These are phyloP conservation scores for Cephus cinctus DNA, from an alignment of 1,140 invertebrate genomes.

Conservation along the genomic window DNA sequence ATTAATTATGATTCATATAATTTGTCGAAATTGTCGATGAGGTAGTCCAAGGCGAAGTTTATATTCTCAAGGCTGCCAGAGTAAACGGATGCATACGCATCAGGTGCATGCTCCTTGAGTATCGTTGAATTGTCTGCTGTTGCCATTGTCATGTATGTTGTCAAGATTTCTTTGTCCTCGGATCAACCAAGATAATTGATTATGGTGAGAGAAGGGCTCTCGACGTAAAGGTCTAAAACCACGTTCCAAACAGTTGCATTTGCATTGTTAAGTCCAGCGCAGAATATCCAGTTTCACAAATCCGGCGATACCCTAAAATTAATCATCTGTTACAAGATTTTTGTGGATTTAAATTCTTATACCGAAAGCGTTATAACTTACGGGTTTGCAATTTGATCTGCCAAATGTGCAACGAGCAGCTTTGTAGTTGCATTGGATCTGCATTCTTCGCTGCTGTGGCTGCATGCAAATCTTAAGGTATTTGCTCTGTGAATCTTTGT, in stretches of 20 bases:
- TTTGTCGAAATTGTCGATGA: too few relatives aligned
- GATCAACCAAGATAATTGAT: constrained; percentile 23
- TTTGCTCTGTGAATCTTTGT: constrained; percentile 18
- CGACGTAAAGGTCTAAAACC: constrained; percentile 15
- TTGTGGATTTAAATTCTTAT: too few relatives aligned
- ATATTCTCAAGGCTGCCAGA: too few relatives aligned
- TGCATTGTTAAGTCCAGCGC: constrained; percentile 4
- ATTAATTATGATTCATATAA: too few relatives aligned
- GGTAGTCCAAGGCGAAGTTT: too few relatives aligned
- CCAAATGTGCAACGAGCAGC: constrained; percentile 20
- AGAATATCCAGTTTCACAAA: constrained; percentile 14
- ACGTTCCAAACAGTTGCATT: constrained; percentile 13
- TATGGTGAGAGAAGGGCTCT: too few relatives aligned
- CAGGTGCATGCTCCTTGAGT: constrained; percentile 1
- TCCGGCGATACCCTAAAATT: constrained; percentile 16
- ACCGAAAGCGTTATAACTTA: constrained; percentile 7
- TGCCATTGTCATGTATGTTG: constrained; percentile 17
- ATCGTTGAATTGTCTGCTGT: constrained; percentile 1
- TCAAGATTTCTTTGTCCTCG: constrained; percentile 21
- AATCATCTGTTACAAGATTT: constrained; percentile 1
- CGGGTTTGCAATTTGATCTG: constrained; percentile 17
- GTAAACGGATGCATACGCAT: too few relatives aligned
- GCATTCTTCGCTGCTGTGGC: constrained; percentile 24
- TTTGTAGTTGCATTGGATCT: constrained; percentile 19
- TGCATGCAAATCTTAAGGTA: constrained; percentile 25